Base-by-base conservation (phyloP, 37 sponge, comb jelly and placozoan species). In the Oscarella lobularis region DNA sequence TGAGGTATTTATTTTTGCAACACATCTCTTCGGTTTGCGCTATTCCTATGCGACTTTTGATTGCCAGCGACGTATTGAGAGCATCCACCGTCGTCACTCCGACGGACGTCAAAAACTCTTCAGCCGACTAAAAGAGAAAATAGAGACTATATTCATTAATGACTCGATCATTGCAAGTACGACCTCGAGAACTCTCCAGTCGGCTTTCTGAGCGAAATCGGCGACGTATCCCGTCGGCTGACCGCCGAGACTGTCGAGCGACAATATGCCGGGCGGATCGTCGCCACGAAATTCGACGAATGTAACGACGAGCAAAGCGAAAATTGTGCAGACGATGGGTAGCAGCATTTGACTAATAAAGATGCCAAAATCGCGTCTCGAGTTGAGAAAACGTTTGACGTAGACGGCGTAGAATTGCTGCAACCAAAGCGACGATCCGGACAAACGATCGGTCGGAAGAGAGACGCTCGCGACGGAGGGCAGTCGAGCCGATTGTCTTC, bases 361-460 rank as follows among this genome's bases (percentile, higher is more conserved):
- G 1, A 37, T 75, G 5, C 40, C 39, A 33, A 48, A 39, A 71
- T 85, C 39, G 9, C 85, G 85, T 30, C 40, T 74, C 2, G 77
- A 66, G 78, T 80, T 80, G 2, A 85, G 40, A 37, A 81, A 76
- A 9, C 81, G 81, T 73, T 85, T 85, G 39, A 38, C 66, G 2
- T 81, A 27, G 79, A 87, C 84, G 34, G 85, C 91, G 29, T 66
- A 35, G 36, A 86, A 83, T 77, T 90, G 91, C 69, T 90, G 87
- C 4, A 74, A 2, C 87, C 87, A 86, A 5, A 90, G 77, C 6
- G 14, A 31, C 72, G 6, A 20, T 69, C 72, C 29, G 14, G 9
- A 20, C 6, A 31, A 14, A 9, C 72, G 33, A 20, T 69, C 72
- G 6, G 65, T 54, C n/a, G n/a, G n/a, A n/a, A n/a, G n/a, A n/a